phyloP scores from a whole-genome alignment of 2,797 vertebrate species.

The Myotis planiceps region DNA sequence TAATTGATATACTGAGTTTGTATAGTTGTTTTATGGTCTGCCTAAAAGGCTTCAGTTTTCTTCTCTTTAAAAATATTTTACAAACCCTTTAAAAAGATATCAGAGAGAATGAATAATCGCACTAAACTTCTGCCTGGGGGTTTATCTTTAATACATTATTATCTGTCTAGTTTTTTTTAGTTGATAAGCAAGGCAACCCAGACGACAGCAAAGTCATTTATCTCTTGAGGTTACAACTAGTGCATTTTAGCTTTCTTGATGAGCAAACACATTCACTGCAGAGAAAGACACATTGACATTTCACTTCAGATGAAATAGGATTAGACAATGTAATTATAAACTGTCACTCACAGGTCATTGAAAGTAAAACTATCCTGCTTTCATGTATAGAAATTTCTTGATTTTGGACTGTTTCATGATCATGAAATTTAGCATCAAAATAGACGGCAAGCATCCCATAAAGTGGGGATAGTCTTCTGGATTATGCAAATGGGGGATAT shows the following conservation, averaged over 20 bases:
- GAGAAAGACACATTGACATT: slow-evolving; percentile 31
- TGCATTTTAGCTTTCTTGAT: not conserved
- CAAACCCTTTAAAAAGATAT: not conserved
- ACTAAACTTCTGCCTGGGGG: slow-evolving; percentile 39
- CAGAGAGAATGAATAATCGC: slow-evolving; percentile 13
- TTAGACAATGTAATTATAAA: slow-evolving; percentile 4
- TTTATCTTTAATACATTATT: slow-evolving; percentile 64
- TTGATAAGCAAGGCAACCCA: slow-evolving; percentile 42
- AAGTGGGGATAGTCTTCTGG: not conserved
- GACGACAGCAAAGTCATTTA: slow-evolving; percentile 14
- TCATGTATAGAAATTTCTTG: not conserved
- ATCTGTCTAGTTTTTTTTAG: slow-evolving; percentile 47
- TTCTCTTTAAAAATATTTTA: slow-evolving; percentile 1
- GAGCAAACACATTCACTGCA: not conserved
- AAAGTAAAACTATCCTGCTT: not conserved
- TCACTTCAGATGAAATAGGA: slow-evolving; percentile 39
- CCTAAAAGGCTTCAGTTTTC: not conserved
- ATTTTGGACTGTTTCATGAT: not conserved
- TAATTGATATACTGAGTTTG: slow-evolving; percentile 44
- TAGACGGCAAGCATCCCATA: not conserved
- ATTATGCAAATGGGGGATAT: not conserved
- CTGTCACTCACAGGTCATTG: slow-evolving; percentile 5
- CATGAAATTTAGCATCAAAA: not conserved
- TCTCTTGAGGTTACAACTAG: slow-evolving; percentile 28
- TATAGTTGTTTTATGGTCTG: not conserved